A percentile compares a stretch with the other conserved stretches of the same genome.
Evolutionary conservation across 2,113 vertebrate species (phyloP).

Genomic region (Dasypus novemcinctus): DNA sequence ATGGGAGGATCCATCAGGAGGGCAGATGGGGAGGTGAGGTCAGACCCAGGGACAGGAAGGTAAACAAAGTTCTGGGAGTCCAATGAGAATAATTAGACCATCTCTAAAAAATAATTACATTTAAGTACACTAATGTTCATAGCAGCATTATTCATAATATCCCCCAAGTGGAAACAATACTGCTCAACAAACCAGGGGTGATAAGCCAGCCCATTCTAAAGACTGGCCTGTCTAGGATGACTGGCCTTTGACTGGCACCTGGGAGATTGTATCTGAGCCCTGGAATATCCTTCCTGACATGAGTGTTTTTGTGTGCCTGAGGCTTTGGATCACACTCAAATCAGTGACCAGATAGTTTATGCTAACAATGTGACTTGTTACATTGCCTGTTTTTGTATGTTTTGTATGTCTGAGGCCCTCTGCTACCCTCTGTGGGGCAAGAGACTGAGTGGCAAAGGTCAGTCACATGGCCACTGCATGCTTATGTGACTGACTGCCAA

Average conservation of each 20-base stretch:
- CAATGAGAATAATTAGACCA: neutral
- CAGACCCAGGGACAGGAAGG: neutral
- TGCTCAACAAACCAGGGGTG: neutral
- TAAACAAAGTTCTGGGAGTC: neutral
- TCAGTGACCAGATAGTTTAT: neutral
- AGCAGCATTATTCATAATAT: neutral
- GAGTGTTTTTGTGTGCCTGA: neutral
- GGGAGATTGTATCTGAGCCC: neutral
- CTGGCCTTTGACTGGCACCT: neutral
- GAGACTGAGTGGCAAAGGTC: neutral
- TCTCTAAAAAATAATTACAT: neutral
- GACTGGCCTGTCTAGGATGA: neutral
- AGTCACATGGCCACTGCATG: too few relatives aligned
- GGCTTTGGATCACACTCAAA: neutral
- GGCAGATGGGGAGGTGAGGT: neutral
- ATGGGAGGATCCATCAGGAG: neutral
- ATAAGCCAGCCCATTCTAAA: neutral
- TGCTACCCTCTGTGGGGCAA: neutral
- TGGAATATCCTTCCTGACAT: neutral
- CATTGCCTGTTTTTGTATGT: neutral
- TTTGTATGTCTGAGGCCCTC: neutral
- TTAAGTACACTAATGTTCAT: neutral
- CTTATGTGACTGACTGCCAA: too few relatives aligned
- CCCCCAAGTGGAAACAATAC: neutral
- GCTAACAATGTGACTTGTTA: neutral